phyloP scores from a whole-genome alignment of 2,797 vertebrate genomes.

The Fratercula arctica region DNA sequence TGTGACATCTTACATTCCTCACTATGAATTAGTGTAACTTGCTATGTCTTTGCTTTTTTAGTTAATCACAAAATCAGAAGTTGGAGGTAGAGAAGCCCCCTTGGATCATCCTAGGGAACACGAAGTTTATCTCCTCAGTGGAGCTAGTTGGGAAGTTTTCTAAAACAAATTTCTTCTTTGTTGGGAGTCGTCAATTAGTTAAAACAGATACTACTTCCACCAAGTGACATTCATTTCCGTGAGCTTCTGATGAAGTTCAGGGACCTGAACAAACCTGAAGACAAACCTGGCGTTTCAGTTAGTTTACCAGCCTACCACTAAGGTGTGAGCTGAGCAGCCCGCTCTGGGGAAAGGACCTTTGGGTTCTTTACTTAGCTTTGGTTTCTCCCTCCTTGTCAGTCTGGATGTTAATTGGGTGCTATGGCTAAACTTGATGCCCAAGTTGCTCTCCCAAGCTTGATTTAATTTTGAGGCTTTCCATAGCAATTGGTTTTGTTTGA shows the following conservation, averaged over 20 bases:
- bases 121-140: neutral
- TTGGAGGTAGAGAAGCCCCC: neutral
- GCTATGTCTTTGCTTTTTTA: neutral
- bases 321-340: fast-evolving
- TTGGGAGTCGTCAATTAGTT: neutral
- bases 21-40: neutral
- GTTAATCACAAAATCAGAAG: neutral
- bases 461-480: neutral
- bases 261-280: neutral
- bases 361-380: neutral
- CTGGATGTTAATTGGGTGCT: neutral
- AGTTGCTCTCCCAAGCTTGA: neutral
- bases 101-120: neutral
- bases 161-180: neutral
- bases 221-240: neutral
- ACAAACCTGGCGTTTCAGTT: neutral
- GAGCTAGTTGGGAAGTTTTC: neutral
- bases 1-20: neutral
- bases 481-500: neutral
- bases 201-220: neutral
- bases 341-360: neutral
- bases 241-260: neutral
- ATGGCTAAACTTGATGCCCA: neutral
- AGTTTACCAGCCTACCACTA: neutral
- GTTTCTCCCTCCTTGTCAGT: neutral